Base-by-base conservation (phyloP, 1,140 invertebrate genomes). In the Ylistrum balloti region DNA sequence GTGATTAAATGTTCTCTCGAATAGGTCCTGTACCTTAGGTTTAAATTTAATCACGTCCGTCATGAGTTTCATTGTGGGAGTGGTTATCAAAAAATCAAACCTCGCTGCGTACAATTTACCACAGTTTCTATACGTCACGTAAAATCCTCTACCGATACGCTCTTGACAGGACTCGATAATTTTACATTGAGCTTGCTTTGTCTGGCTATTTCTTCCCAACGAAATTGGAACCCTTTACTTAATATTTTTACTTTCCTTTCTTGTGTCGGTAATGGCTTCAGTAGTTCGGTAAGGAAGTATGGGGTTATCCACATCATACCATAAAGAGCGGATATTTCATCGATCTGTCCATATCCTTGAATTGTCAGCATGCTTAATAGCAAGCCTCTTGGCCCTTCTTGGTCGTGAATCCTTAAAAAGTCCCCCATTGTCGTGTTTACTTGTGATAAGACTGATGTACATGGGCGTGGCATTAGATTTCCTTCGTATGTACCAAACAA, bases 401-500 rank as follows among this genome's bases (percentile, higher is more conserved):
- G 11, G 32, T 89, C 38, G 32, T 89, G 41, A n/a, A 33, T 28
- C 10, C 33, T 32, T n/a, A 89, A 41, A 86, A 89, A 89, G 15
- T 86, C 85, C 32, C 22, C 34, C 10, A 89, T 33, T 3, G 88
- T 86, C 56, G 34, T 86, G n/a, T 33, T 74, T 33, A 89, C 85
- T 89, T 89, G 33, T n/a, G 35, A 34, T 15, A 89, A 13, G 32
- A 89, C 88, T 28, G 35, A 17, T 15, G 22, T 28, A 38, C 56
- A 41, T 20, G 88, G 88, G 28, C 88, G 32, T 45, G 88, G 88
- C 88, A 89, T 89, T 0, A 89, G 13, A 5, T 38, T 22, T 45
- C 86, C 88, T 11, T 33, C n/a, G 20, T 89, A 89, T n/a, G n/a
- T 86, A 11, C 88, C 88, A 86, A 89, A 89, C 74, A 89, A 33